Conservation (phyloP, 35 echinoderm and acorn worm genomes). For the Strongylocentrotus purpuratus region DNA sequence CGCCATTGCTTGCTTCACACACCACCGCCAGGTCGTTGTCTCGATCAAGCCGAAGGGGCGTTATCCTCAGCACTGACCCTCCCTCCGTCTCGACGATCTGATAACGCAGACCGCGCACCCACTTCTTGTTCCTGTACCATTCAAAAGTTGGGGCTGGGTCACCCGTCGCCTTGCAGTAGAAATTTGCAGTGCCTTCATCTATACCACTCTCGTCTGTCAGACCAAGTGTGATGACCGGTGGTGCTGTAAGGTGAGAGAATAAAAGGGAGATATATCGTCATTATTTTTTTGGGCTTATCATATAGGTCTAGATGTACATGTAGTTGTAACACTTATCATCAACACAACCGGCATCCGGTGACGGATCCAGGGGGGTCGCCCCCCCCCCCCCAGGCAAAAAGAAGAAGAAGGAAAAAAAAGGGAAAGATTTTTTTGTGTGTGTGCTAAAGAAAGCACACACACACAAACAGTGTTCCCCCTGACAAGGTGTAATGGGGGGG, state of each 20-base stretch:
- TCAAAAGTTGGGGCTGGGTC: slow-evolving; percentile 18
- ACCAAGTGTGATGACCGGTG: slow-evolving; percentile 7
- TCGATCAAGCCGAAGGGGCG: background rate
- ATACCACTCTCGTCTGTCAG: slow-evolving; percentile 18
- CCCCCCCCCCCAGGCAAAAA: too few relatives aligned
- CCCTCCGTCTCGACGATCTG: background rate
- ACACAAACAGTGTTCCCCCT: too few relatives aligned
- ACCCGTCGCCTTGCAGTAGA: slow-evolving; percentile 27
- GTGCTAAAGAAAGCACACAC: too few relatives aligned
- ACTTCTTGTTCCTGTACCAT: background rate
- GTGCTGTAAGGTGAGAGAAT: slow-evolving; percentile 24
- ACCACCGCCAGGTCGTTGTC: background rate
- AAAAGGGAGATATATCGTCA: background rate
- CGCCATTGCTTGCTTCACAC: background rate
- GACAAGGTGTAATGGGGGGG: too few relatives aligned
- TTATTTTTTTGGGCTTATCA: background rate
- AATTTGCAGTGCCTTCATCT: background rate
- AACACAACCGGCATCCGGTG: background rate
- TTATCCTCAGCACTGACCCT: slow-evolving; percentile 24
- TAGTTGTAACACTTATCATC: background rate
- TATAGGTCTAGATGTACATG: too few relatives aligned
- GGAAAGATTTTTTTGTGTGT: too few relatives aligned
- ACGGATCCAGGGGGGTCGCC: too few relatives aligned
- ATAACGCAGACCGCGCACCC: background rate
- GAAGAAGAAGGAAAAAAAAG: too few relatives aligned